Percentiles rank a stretch among this genome's conserved stretches.
Evolutionary conservation across 1,140 invertebrate species (phyloP).

Genomic region (Aphaenogaster rudis): DNA sequence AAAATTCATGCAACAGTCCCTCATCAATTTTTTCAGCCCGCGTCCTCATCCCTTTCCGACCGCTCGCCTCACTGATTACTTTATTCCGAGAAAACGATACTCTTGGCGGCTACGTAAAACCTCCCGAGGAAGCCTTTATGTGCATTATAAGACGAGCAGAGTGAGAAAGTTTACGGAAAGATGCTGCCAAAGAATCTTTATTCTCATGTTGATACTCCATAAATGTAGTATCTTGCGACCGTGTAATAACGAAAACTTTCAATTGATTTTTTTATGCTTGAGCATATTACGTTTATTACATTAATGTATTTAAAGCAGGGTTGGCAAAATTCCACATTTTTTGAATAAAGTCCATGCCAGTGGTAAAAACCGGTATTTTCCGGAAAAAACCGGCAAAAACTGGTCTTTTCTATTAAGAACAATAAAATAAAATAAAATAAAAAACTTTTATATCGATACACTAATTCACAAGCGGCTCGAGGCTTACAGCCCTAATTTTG

Average conservation of each 20-base stretch:
- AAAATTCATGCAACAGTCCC: constrained; percentile 54
- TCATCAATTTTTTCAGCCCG: constrained; percentile 53
- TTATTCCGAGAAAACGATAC: constrained; percentile 60
- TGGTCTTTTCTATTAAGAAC: no score
- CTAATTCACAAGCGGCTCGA: no score
- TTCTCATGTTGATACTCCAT: constrained; percentile 42
- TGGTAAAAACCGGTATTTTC: no score
- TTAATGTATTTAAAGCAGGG: not conserved
- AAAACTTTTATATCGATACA: no score
- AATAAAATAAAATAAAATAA: no score
- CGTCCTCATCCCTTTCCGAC: not conserved
- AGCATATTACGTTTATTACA: not conserved
- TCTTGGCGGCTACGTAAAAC: constrained; percentile 47
- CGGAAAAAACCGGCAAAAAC: no score
- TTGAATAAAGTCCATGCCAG: no score
- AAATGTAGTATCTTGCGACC: constrained; percentile 9
- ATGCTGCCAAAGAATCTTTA: constrained; percentile 22
- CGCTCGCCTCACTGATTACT: constrained; percentile 57
- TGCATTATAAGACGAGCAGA: constrained; percentile 12
- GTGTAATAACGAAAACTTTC: not conserved
- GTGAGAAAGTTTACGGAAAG: constrained; percentile 41
- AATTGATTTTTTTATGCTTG: not conserved
- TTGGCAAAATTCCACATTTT: no score
- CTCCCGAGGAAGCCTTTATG: constrained; percentile 43
- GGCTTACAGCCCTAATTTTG: no score